Conservation (phyloP, 1,140 invertebrate species). For the Dendroctonus ponderosae region DNA sequence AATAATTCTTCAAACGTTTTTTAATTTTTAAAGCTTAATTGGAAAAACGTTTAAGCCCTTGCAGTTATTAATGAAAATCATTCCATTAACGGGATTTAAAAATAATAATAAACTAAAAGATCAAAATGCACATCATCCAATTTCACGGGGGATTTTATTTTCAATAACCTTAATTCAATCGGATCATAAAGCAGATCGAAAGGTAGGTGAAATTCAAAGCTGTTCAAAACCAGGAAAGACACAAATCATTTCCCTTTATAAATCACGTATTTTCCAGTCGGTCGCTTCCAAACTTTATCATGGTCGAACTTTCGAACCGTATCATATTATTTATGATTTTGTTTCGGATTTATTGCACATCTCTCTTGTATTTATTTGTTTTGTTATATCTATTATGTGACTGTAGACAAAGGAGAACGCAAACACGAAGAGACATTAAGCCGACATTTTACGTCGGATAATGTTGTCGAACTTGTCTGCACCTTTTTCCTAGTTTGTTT, state of each 20-base stretch:
- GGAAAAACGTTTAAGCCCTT: no score
- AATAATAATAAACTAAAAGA: no score
- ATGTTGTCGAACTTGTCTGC: conserved; percentile 1
- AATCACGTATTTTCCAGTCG: conserved; percentile 25
- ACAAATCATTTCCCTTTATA: conserved; percentile 18
- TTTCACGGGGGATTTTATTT: no score
- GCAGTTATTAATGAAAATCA: no score
- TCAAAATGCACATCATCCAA: no score
- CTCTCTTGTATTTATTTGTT: conserved; percentile 14
- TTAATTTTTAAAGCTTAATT: no score
- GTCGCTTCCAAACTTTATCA: conserved; percentile 25
- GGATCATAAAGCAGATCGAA: no score
- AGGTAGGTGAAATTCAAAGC: conserved; percentile 5
- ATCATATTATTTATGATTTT: conserved; percentile 24
- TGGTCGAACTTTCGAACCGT: conserved; percentile 18
- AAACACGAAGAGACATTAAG: conserved; percentile 1
- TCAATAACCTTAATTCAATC: no score
- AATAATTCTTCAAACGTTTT: no score
- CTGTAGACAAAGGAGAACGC: conserved; percentile 2
- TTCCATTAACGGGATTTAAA: no score
- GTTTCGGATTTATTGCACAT: conserved; percentile 21
- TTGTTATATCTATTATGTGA: conserved; percentile 4
- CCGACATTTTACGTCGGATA: no score
- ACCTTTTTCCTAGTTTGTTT: conserved; percentile 29
- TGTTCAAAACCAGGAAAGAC: conserved; percentile 15